Percentiles rank a stretch among this genome's conserved stretches.
These are phyloP conservation scores for Sitta europaea DNA, from an alignment of 2,113 vertebrate species.

Conservation along the genomic window DNA sequence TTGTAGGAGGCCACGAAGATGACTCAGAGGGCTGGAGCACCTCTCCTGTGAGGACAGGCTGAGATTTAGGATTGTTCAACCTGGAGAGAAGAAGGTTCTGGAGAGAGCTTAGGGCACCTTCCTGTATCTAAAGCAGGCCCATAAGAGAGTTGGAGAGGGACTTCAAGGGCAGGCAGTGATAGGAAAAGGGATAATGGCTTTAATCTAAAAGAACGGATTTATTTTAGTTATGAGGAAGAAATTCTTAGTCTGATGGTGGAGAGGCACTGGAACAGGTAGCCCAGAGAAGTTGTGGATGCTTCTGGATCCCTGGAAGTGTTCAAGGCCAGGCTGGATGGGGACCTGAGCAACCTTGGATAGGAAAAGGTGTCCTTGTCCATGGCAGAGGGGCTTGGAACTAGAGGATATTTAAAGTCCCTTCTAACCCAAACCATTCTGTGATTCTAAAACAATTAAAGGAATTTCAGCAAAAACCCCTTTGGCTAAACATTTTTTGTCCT, in stretches of 20 bases:
- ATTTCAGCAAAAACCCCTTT: neutral
- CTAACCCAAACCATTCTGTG: neutral
- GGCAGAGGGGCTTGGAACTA: neutral
- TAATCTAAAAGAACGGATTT: neutral
- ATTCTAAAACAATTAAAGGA: neutral
- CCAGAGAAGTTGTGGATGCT: neutral
- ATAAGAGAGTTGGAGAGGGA: neutral
- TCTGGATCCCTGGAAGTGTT: neutral
- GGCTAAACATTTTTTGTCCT: neutral
- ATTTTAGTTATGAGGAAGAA: neutral
- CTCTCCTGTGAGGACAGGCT: neutral
- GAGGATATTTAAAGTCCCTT: neutral
- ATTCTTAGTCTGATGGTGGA: neutral
- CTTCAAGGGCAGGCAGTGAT: neutral
- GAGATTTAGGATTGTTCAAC: neutral
- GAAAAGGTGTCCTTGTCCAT: neutral
- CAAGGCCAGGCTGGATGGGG: neutral
- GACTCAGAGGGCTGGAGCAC: neutral
- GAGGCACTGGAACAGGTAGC: rapidly evolving
- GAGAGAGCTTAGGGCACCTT: no score
- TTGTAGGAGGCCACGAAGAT: neutral
- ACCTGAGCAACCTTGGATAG: neutral
- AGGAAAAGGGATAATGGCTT: neutral
- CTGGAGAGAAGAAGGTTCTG: neutral
- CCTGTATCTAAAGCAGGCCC: neutral